phyloP scores from a whole-genome alignment of 2,113 vertebrate species.

The Bufo gargarizans region DNA sequence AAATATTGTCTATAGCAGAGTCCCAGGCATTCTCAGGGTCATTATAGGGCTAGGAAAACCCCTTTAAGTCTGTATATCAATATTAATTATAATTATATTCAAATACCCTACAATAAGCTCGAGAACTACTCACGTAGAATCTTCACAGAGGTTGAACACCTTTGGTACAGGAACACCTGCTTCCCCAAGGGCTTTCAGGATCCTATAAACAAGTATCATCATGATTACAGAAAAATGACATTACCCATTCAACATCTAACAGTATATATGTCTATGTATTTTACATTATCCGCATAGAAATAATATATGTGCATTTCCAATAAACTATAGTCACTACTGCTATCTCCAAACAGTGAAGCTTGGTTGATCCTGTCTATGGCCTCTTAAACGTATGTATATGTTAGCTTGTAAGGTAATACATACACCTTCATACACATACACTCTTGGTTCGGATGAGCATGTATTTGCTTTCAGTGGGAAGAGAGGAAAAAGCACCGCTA shows the following conservation, averaged over 20 bases:
- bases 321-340: neutral
- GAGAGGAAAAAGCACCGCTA: too few species aligned
- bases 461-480: too few species aligned
- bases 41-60: too few species aligned
- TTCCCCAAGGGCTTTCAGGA: slow-evolving; percentile 76
- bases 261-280: neutral
- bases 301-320: neutral
- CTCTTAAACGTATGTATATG: too few species aligned
- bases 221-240: neutral
- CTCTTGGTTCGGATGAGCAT: too few species aligned
- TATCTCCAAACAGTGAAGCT: neutral
- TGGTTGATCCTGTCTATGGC: too few species aligned
- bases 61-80: too few species aligned
- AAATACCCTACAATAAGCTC: neutral
- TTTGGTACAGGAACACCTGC: slow-evolving; percentile 76
- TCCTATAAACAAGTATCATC: slow-evolving; percentile 63
- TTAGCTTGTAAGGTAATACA: too few species aligned
- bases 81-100: too few species aligned
- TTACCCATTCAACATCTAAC: neutral
- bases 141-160: slow-evolving; percentile 75
- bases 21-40: too few species aligned
- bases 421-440: too few species aligned
- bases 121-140: slow-evolving; percentile 71
- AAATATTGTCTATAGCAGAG: too few species aligned
- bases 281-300: neutral